Evolutionary conservation across 2,113 vertebrate species (phyloP).

Genomic region (Oceanites oceanicus): DNA sequence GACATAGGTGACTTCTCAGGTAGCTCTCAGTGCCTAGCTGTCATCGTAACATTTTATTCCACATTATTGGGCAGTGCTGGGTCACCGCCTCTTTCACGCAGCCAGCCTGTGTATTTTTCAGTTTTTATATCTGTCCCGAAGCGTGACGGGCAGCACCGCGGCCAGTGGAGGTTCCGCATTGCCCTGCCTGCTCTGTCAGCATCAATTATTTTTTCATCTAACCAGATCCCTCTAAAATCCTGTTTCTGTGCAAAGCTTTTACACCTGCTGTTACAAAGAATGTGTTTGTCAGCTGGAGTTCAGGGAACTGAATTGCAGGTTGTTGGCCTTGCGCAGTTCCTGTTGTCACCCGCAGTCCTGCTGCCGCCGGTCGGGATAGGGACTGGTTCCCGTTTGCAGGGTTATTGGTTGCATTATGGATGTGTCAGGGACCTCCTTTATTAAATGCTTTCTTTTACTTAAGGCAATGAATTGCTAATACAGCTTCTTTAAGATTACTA

Average conservation of each 20-base stretch:
- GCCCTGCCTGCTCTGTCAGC: not conserved
- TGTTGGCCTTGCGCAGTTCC: not conserved
- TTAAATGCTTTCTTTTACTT: not conserved
- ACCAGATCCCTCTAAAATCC: not conserved
- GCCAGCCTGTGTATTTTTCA: not conserved
- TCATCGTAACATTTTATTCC: accelerated
- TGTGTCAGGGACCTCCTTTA: too few relatives aligned
- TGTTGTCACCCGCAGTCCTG: not conserved
- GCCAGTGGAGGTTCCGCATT: not conserved
- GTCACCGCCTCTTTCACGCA: not conserved
- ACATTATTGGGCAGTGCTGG: not conserved
- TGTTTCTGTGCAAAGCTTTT: not conserved
- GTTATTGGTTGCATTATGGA: too few relatives aligned
- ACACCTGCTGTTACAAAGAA: not conserved
- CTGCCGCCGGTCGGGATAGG: accelerated
- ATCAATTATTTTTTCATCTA: not conserved
- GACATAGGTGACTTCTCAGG: not conserved
- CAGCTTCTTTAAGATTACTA: not conserved
- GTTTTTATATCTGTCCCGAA: not conserved
- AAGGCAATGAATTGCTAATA: not conserved
- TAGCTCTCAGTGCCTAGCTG: not conserved
- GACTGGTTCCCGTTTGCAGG: not conserved
- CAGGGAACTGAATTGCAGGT: not conserved
- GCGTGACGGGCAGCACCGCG: too few relatives aligned
- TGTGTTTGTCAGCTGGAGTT: not conserved